A percentile compares a stretch with the other conserved stretches of the same genome.
Evolutionary conservation across 2,888 invertebrate species (phyloP).

Genomic region (Eurytoma californica): DNA sequence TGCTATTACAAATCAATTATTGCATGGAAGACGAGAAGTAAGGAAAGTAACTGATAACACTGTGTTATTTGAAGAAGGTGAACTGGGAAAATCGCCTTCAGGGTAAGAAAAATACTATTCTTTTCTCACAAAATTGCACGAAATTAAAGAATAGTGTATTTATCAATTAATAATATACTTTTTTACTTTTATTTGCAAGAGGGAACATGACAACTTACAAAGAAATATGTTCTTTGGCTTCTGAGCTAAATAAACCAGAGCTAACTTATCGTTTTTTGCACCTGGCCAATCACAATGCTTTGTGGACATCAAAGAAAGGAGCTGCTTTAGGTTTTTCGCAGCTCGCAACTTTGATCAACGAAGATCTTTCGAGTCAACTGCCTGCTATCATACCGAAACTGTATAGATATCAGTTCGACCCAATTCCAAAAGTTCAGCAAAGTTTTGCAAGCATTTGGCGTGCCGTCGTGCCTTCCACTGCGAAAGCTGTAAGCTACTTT

Average conservation of each 20-base stretch:
- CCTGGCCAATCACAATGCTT: constrained; percentile 93
- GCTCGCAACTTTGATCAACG: constrained; percentile 79
- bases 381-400: constrained; percentile 91
- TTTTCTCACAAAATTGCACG: not conserved
- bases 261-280: constrained; percentile 97
- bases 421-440: constrained; percentile 92
- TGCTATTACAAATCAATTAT: constrained; percentile 88
- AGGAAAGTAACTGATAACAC: constrained; percentile 88
- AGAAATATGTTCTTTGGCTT: constrained; percentile 94
- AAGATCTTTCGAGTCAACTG: constrained; percentile 86
- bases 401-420: constrained; percentile 93
- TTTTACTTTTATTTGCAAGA: constrained; percentile 77
- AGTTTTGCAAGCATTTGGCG: constrained; percentile 97
- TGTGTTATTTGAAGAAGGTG: constrained; percentile 87
- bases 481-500: constrained; percentile 82
- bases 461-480: constrained; percentile 89
- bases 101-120: constrained; percentile 78
- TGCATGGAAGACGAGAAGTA: constrained; percentile 85
- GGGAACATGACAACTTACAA: constrained; percentile 94
- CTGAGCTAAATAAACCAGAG: constrained; percentile 96
- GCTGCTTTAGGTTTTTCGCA: constrained; percentile 95
- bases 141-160: not conserved
- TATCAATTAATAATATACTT: not conserved
- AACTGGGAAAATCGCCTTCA: constrained; percentile 89
- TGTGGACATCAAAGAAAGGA: constrained; percentile 96